phyloP scores from a whole-genome alignment of 1,140 invertebrate genomes.

The Hylaeus volcanicus region DNA sequence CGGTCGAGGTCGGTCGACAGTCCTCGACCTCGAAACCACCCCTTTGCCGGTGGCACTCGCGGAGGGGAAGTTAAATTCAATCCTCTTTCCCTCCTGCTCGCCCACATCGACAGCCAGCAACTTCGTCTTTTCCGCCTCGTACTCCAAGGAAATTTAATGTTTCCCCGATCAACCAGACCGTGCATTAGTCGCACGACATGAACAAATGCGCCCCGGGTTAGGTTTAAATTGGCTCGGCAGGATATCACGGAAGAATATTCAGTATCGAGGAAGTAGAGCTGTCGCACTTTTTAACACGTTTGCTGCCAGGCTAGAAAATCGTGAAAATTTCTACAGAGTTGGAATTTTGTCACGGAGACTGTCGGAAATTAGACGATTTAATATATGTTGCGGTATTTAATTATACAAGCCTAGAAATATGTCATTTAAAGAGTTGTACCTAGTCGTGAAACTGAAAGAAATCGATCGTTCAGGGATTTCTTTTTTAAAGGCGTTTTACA shows the following conservation, averaged over 20 bases:
- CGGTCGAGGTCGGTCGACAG: conserved; percentile 66
- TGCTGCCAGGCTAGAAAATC: too few relatives aligned
- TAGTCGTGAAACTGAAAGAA: too few relatives aligned
- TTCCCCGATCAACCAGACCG: conserved; percentile 16
- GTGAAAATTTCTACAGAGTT: too few relatives aligned
- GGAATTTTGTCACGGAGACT: too few relatives aligned
- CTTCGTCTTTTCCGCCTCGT: conserved; percentile 46
- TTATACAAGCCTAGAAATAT: too few relatives aligned
- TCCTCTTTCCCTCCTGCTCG: conserved; percentile 57
- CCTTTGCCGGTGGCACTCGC: conserved; percentile 35
- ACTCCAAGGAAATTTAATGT: conserved; percentile 41
- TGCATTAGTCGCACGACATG: neutral
- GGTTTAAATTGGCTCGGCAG: neutral
- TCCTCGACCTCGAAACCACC: conserved; percentile 63
- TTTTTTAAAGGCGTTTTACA: too few relatives aligned
- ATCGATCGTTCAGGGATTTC: too few relatives aligned
- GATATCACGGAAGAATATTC: neutral
- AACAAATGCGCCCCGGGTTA: neutral
- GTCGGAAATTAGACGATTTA: too few relatives aligned
- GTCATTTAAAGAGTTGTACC: too few relatives aligned
- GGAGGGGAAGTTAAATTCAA: conserved; percentile 60
- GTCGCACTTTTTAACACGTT: too few relatives aligned
- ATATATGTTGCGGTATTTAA: too few relatives aligned
- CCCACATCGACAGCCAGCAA: conserved; percentile 26
- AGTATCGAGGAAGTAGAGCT: too few relatives aligned